phyloP scores from a whole-genome alignment of 2,888 invertebrate species.

The Diaperis boleti region DNA sequence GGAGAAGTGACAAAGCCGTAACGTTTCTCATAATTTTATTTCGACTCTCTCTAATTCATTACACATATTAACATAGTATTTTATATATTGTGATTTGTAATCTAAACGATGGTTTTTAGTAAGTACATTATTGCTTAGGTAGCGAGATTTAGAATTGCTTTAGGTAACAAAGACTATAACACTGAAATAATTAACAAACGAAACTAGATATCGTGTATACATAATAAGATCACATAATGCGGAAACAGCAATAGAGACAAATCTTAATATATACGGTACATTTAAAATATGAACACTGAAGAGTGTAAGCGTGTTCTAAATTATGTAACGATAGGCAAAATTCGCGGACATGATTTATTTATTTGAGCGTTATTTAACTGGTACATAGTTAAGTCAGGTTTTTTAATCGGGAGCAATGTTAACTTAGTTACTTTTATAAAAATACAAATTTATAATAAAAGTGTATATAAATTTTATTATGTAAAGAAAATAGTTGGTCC shows the following conservation, averaged over 20 bases:
- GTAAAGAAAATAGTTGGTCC: constrained; percentile 45
- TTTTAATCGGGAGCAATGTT: constrained; percentile 22
- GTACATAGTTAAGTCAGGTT: constrained; percentile 15
- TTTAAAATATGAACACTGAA: constrained; percentile 33
- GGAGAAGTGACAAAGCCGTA: constrained; percentile 6
- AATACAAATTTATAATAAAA: constrained; percentile 45
- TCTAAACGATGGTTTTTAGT: constrained; percentile 41
- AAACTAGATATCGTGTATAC: constrained; percentile 30
- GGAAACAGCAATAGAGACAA: constrained; percentile 29
- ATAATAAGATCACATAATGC: constrained; percentile 20
- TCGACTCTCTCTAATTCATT: constrained; percentile 41
- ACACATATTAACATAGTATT: constrained; percentile 46
- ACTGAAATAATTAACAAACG: constrained; percentile 37
- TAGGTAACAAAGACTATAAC: constrained; percentile 41
- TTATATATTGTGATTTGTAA: constrained; percentile 44
- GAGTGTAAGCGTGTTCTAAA: constrained; percentile 15
- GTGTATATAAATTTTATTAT: constrained; percentile 38
- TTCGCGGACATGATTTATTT: constrained; percentile 10
- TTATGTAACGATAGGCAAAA: constrained; percentile 8
- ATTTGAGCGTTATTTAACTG: constrained; percentile 24
- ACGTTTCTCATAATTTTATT: constrained; percentile 39
- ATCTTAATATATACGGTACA: constrained; percentile 9
- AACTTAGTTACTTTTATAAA: constrained; percentile 45
- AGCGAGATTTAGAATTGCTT: constrained; percentile 49
- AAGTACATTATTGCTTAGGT: constrained; percentile 46